These are phyloP conservation scores for Rotaria magnacalcarata DNA, from an alignment of 2,888 invertebrate genomes.

Conservation along the genomic window DNA sequence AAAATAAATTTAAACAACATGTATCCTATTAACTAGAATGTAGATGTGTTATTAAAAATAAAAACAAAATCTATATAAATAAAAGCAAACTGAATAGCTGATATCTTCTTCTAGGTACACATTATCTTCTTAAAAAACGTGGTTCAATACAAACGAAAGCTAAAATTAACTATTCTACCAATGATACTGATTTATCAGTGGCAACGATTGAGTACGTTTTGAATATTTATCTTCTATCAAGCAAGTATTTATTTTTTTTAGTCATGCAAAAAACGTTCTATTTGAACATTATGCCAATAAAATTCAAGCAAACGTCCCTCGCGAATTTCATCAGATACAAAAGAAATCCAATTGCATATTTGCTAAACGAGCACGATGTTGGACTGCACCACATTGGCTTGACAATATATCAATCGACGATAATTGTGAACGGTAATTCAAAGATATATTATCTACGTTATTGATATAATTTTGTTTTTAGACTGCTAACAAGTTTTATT, in stretches of 20 bases:
- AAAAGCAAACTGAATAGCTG: background rate
- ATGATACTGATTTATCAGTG: background rate
- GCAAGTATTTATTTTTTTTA: background rate
- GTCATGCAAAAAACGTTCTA: background rate
- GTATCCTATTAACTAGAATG: background rate
- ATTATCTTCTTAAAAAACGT: background rate
- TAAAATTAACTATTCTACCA: background rate
- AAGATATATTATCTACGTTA: background rate
- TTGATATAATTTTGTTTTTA: background rate
- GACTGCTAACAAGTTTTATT: constrained; percentile 47
- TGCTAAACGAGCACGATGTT: constrained; percentile 51
- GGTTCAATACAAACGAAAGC: background rate
- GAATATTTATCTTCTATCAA: too few relatives aligned
- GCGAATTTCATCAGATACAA: constrained; percentile 41
- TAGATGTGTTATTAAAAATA: background rate
- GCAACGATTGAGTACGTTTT: background rate
- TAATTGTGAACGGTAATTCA: constrained; percentile 47
- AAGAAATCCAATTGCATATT: constrained; percentile 52
- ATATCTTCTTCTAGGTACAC: background rate
- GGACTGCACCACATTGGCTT: constrained; percentile 51
- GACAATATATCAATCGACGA: constrained; percentile 49
- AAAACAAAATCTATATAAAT: background rate
- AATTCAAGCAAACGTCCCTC: background rate
- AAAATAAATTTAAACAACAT: background rate
- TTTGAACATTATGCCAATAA: background rate